phyloP scores from a whole-genome alignment of 2,888 invertebrate genomes.

The Cephus rjabovi region DNA sequence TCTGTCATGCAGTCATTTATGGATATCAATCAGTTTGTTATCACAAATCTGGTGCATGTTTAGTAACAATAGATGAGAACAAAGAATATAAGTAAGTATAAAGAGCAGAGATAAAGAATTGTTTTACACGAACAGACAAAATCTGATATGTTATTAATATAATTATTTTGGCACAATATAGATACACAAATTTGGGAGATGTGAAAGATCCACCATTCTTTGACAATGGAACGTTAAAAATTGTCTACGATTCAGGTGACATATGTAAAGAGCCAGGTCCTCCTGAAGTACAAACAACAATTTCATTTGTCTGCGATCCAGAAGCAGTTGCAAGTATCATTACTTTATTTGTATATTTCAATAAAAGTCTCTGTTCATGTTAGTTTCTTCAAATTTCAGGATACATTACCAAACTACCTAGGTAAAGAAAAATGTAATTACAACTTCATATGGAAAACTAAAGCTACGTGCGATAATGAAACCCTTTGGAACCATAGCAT shows the following conservation, averaged over 20 bases:
- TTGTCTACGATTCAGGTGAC: conserved; percentile 39
- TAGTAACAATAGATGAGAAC: conserved; percentile 16
- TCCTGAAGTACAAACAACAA: conserved; percentile 40
- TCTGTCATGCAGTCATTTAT: conserved; percentile 55
- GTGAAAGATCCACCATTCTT: neutral
- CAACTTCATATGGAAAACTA: conserved; percentile 51
- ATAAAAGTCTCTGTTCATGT: neutral
- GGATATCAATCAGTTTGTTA: conserved; percentile 36
- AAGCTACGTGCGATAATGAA: conserved; percentile 50
- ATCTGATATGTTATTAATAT: neutral
- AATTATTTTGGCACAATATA: conserved; percentile 9
- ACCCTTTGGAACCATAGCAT: conserved; percentile 41
- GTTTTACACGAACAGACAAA: neutral
- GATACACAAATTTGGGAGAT: conserved; percentile 26
- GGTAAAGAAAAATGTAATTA: conserved; percentile 45
- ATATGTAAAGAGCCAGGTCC: neutral
- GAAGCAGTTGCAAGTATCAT: conserved; percentile 38
- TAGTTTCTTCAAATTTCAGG: conserved; percentile 33
- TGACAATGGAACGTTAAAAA: neutral
- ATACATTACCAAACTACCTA: conserved; percentile 45
- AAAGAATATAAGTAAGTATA: neutral
- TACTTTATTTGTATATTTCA: neutral
- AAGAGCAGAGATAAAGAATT: neutral
- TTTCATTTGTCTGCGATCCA: conserved; percentile 52
- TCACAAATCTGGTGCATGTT: conserved; percentile 35